Evolutionary conservation across 53 echinoderm and acorn worm species (phyloP).

Genomic region (Antedon mediterranea): DNA sequence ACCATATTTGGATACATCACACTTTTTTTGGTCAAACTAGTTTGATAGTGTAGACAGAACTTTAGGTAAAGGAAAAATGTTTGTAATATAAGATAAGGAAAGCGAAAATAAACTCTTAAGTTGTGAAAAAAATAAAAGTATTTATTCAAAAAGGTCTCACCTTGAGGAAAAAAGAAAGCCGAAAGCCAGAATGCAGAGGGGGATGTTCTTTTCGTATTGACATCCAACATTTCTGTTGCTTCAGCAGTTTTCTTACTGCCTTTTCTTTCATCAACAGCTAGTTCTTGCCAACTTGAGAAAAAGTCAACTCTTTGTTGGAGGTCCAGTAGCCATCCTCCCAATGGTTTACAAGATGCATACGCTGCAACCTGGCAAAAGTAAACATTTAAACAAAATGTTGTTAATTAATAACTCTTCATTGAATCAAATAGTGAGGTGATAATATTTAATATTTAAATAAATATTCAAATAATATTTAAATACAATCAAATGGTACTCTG

Average conservation of each 20-base stretch:
- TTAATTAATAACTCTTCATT: too few species aligned
- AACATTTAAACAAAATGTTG: background rate
- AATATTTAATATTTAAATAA: too few species aligned
- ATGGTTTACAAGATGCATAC: constrained; percentile 92
- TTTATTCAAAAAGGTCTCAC: constrained; percentile 17
- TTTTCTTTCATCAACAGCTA: constrained; percentile 40
- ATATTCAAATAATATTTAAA: too few species aligned
- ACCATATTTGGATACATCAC: too few species aligned
- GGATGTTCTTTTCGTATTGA: constrained; percentile 34
- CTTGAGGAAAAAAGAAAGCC: constrained; percentile 96
- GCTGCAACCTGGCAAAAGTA: constrained; percentile 54
- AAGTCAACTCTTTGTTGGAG: constrained; percentile 89
- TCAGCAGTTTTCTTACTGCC: constrained; percentile 40
- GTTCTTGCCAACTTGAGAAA: constrained; percentile 75
- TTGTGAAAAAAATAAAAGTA: too few species aligned
- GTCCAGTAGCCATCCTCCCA: constrained; percentile 72
- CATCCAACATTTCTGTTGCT: constrained; percentile 29
- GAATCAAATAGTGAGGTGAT: too few species aligned
- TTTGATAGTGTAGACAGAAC: too few species aligned
- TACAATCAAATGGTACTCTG: too few species aligned
- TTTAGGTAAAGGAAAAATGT: too few species aligned
- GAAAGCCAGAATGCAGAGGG: constrained; percentile 92
- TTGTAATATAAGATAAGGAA: too few species aligned
- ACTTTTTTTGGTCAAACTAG: too few species aligned
- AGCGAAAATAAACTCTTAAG: too few species aligned